Evolutionary conservation across 2,888 invertebrate genomes (phyloP).

Genomic region (Melanotus villosus): DNA sequence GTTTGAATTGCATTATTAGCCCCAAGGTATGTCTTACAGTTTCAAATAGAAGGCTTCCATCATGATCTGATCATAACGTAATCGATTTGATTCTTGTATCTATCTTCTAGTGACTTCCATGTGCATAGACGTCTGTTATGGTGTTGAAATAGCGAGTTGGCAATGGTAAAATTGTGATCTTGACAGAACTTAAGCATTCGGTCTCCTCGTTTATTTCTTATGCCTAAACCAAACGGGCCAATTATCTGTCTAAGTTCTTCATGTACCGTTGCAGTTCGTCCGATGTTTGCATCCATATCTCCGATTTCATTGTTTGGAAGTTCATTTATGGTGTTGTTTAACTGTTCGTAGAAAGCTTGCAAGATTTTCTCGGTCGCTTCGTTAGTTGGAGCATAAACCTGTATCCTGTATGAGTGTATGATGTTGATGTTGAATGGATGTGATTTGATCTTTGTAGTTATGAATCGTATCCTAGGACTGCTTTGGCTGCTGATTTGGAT

Average conservation of each 20-base stretch:
- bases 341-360: background rate
- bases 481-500: background rate
- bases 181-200: too few relatives aligned
- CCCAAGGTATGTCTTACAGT: background rate
- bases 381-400: background rate
- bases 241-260: background rate
- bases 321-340: background rate
- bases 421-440: constrained; percentile 1
- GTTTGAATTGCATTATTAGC: background rate
- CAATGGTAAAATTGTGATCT: too few relatives aligned
- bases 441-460: background rate
- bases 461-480: background rate
- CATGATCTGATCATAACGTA: background rate
- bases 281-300: background rate
- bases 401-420: too few relatives aligned
- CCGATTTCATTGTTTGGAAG: background rate
- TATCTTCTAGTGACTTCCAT: background rate
- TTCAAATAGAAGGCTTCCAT: background rate
- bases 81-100: background rate
- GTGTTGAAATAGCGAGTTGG: background rate
- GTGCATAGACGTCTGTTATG: background rate
- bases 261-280: background rate
- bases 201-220: background rate
- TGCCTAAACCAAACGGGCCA: background rate
- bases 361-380: background rate